Evolutionary conservation across 37 sponge, comb jelly and placozoan genomes (phyloP).

Genomic region (Diacarnus erythraeanus): DNA sequence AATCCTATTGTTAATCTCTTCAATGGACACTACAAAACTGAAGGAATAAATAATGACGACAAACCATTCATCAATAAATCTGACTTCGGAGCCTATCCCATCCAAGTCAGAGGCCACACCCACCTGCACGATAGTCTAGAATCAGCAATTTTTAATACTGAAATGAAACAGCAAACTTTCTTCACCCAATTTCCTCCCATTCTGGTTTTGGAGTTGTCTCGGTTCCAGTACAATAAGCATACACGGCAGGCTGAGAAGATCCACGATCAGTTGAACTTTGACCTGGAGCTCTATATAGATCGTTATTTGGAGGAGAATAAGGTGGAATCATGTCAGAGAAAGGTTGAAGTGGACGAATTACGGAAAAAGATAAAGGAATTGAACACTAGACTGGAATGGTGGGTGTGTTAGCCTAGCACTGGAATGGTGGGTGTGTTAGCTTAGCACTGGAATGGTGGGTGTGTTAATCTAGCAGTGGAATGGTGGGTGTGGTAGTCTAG

Average conservation of each 20-base stretch:
- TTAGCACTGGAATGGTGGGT: not conserved
- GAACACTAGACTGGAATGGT: slow-evolving; percentile 30
- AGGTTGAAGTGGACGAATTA: slow-evolving; percentile 31
- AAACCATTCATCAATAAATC: slow-evolving; percentile 49
- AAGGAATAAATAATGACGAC: slow-evolving; percentile 47
- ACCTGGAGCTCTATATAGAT: slow-evolving; percentile 53
- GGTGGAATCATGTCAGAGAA: slow-evolving; percentile 16
- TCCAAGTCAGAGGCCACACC: slow-evolving; percentile 66
- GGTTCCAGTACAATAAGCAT: slow-evolving; percentile 55
- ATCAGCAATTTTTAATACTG: slow-evolving; percentile 50
- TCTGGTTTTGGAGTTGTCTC: slow-evolving; percentile 68
- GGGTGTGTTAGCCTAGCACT: not conserved
- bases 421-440: not conserved
- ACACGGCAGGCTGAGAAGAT: slow-evolving; percentile 59
- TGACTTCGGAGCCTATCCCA: slow-evolving; percentile 64
- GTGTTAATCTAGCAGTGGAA: not conserved
- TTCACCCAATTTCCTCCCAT: slow-evolving; percentile 71
- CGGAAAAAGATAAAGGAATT: slow-evolving; percentile 29
- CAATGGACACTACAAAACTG: slow-evolving; percentile 53
- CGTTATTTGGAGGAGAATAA: slow-evolving; percentile 56
- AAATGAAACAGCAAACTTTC: slow-evolving; percentile 62
- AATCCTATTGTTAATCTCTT: slow-evolving; percentile 71
- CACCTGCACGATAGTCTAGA: slow-evolving; percentile 73
- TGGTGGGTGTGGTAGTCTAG: too few relatives aligned
- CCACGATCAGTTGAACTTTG: slow-evolving; percentile 64